phyloP scores from a whole-genome alignment of 1,140 invertebrate genomes.

The Aphis gossypii region DNA sequence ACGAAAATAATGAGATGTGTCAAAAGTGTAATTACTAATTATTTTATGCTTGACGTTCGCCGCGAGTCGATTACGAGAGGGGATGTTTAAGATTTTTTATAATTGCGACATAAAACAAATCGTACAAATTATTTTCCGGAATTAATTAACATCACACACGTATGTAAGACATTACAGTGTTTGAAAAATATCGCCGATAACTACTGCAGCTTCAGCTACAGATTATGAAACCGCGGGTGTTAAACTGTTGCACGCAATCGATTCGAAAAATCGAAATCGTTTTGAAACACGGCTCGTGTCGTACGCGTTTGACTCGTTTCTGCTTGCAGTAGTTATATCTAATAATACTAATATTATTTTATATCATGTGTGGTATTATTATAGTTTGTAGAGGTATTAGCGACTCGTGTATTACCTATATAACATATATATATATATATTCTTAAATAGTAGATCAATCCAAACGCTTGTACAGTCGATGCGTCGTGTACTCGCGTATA shows the following conservation, averaged over 20 bases:
- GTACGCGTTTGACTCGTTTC: background rate
- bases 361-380: background rate
- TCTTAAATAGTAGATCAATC: background rate
- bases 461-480: background rate
- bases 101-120: background rate
- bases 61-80: background rate
- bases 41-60: background rate
- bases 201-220: background rate
- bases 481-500: background rate
- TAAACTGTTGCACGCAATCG: background rate
- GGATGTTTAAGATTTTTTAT: background rate
- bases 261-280: no score
- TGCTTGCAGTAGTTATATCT: background rate
- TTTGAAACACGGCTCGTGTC: background rate
- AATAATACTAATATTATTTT: background rate
- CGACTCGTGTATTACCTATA: background rate
- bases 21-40: background rate
- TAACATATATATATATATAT: background rate
- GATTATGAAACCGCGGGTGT: background rate
- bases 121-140: background rate
- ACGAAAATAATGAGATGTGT: constrained; percentile 9
- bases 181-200: background rate
- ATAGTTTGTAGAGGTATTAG: background rate
- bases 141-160: background rate
- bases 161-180: background rate